Conservation (phyloP, 2,113 vertebrate genomes). For the Hipposideros armiger region DNA sequence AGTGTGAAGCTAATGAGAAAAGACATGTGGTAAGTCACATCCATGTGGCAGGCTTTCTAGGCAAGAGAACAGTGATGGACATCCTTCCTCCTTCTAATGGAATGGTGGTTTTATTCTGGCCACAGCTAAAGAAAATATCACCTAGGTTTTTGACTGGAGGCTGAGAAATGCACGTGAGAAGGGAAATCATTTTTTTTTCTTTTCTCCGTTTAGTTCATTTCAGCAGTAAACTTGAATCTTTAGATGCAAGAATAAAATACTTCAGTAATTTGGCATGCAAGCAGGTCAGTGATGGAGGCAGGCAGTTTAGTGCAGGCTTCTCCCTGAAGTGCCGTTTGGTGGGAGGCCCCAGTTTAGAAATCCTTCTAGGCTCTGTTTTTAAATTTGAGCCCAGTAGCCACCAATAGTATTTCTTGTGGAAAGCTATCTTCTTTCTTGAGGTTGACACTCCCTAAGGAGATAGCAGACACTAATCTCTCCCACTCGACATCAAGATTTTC, state of each 20-base stretch:
- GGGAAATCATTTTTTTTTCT: not conserved
- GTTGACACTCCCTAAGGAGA: not conserved
- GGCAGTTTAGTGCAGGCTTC: not conserved
- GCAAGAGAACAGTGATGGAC: not conserved
- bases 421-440: not conserved
- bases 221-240: not conserved
- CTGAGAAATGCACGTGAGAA: not conserved
- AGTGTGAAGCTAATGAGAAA: not conserved
- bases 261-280: not conserved
- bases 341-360: too few relatives aligned
- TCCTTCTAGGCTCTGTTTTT: not conserved
- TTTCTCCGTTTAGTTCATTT: not conserved
- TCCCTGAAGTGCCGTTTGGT: not conserved
- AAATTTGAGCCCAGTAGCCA: not conserved
- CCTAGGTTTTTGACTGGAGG: not conserved
- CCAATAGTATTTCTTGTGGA: not conserved
- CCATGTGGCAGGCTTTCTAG: too few relatives aligned
- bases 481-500: not conserved
- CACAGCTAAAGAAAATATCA: not conserved
- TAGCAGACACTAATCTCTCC: not conserved
- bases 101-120: not conserved
- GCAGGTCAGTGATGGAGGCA: not conserved
- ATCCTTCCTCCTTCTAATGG: not conserved
- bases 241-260: not conserved
- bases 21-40: not conserved